Percentiles rank a stretch among this genome's conserved stretches.
Conservation (phyloP, 2,888 invertebrate genomes). For the Drosophila recens region DNA sequence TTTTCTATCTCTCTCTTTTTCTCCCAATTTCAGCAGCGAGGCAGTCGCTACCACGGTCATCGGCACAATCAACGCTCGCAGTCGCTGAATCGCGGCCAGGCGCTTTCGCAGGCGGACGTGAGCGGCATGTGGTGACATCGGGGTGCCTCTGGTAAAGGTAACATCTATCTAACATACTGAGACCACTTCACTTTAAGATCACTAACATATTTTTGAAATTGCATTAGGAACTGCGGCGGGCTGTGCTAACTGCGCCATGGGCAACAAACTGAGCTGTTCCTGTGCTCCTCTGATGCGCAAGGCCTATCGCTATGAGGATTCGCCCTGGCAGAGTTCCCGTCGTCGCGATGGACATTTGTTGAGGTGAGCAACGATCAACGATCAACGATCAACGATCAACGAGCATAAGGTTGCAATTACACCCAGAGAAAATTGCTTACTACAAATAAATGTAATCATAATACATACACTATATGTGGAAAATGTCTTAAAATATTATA, state of each 20-base stretch:
- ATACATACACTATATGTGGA: too few species aligned
- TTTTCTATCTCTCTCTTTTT: neutral
- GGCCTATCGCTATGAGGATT: slow-evolving; percentile 98
- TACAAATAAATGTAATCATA: too few species aligned
- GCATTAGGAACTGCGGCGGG: slow-evolving; percentile 84
- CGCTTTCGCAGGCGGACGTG: slow-evolving; percentile 89
- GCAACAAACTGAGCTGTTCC: slow-evolving; percentile 98
- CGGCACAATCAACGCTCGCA: slow-evolving; percentile 90
- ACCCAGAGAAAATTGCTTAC: neutral
- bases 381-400: neutral
- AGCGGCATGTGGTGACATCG: slow-evolving; percentile 92
- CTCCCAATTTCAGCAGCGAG: slow-evolving; percentile 85
- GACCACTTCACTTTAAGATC: neutral
- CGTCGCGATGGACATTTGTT: slow-evolving; percentile 94
- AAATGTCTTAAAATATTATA: too few species aligned
- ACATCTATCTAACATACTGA: neutral
- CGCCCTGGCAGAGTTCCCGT: slow-evolving; percentile 96
- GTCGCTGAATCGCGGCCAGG: slow-evolving; percentile 91
- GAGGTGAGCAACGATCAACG: slow-evolving; percentile 87
- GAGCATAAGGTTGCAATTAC: neutral
- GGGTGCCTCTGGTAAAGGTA: slow-evolving; percentile 89
- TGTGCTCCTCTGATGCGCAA: slow-evolving; percentile 98
- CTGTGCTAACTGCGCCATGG: slow-evolving; percentile 91
- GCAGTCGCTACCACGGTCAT: slow-evolving; percentile 87
- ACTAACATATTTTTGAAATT: neutral